Base-by-base conservation (phyloP, 1,140 invertebrate genomes). In the Cotesia vestalis region DNA sequence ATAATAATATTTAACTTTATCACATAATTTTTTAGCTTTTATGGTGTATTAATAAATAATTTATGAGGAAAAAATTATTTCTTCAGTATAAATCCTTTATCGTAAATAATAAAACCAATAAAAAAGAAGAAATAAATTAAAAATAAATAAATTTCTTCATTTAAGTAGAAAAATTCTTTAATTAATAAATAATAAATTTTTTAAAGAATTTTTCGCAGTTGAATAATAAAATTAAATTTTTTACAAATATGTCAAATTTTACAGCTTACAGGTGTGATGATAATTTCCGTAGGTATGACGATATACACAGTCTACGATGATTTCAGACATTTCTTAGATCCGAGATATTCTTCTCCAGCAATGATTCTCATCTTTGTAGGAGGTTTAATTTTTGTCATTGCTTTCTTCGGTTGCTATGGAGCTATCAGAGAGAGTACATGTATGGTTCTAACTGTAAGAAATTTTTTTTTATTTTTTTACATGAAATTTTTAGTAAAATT, bases 401-500 rank as follows among this genome's bases (percentile, higher is more conserved):
- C 94, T 1, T 89, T 94, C 60, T 91, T 95, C 78, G 95, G 95
- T 64, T 95, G 93, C 80, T 92, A 92, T 75, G 94, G 94, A 8
- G 94, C 94, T 1, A 80, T 94, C 62, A 93, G 91, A 81, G 94
- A 95, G 84, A 95, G 93, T 80, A 92, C 93, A 8, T 94, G 92
- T 83, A 90, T 96, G 85, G 91, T 95, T 20, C 91, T 95, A 77
- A 89, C 91, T 78, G 93, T 94, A 86, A 90, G 90, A 89, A 66
- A 52, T 12, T 53, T 66, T 69, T 52, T 11, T 52, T 73, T 12
- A 1, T 0, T 3, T 36, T 3, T 46, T 46, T 9, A 46, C 4
- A 40, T 40, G 0, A 40, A 5, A 40, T 40, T 27, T 27, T 27
- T 27, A 27, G 27, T 27, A 27, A 27, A 27, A 27, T 27, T 27